Evolutionary conservation across 2,888 invertebrate species (phyloP).

Genomic region (Nemoura dubitans): DNA sequence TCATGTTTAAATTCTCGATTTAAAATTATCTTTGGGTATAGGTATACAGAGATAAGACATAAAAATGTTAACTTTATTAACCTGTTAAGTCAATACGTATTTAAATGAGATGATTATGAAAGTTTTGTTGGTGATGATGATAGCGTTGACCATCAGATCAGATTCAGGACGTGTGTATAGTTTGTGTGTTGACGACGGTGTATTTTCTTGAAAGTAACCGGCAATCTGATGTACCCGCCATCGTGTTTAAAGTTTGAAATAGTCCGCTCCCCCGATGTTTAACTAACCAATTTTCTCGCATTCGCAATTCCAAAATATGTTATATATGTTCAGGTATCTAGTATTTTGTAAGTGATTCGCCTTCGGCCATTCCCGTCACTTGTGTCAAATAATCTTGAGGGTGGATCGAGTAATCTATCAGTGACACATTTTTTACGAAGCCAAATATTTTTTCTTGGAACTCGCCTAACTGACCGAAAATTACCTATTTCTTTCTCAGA

Average conservation of each 20-base stretch:
- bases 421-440: background rate
- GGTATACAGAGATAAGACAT: background rate
- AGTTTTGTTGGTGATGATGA: background rate
- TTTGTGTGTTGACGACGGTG: background rate
- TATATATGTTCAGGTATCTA: slow-evolving; percentile 33
- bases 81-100: background rate
- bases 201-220: slow-evolving; percentile 1
- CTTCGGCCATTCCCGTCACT: background rate
- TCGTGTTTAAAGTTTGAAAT: background rate
- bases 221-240: slow-evolving; percentile 8
- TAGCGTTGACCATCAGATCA: background rate
- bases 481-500: background rate
- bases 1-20: background rate
- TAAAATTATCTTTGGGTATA: slow-evolving; percentile 21
- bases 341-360: slow-evolving; percentile 21
- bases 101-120: background rate
- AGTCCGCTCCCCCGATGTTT: slow-evolving; percentile 28
- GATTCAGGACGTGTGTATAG: slow-evolving; percentile 32
- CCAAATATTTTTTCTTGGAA: background rate
- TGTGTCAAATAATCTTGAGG: background rate
- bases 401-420: background rate
- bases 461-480: background rate
- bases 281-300: background rate
- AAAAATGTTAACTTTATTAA: background rate
- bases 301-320: background rate